Percentiles rank a stretch among this genome's conserved stretches.
phyloP scores from a whole-genome alignment of 2,113 vertebrate genomes.

The Prolemur simus region DNA sequence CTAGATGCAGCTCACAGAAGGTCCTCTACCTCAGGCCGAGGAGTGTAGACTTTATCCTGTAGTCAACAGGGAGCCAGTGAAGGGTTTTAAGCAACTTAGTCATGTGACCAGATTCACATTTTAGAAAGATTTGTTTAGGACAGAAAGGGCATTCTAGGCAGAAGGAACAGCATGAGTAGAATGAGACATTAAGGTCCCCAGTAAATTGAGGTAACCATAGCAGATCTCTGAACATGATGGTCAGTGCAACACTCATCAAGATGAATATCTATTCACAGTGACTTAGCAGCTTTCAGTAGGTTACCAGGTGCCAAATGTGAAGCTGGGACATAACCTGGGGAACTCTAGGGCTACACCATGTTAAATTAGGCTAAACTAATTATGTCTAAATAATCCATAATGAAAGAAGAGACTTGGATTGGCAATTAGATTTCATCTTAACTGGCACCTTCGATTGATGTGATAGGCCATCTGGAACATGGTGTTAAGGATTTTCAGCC shows the following conservation, averaged over 20 bases:
- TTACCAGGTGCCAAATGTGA: background rate
- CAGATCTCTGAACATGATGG: background rate
- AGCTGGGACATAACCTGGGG: background rate
- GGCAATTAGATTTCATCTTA: background rate
- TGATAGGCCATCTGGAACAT: background rate
- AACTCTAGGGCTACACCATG: background rate
- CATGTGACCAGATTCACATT: background rate
- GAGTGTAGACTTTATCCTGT: background rate
- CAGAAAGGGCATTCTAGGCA: background rate
- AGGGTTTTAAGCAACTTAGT: background rate
- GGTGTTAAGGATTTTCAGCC: background rate
- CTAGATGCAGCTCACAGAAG: background rate
- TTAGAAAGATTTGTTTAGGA: background rate
- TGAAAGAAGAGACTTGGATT: background rate
- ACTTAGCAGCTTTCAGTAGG: background rate
- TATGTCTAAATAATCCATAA: background rate
- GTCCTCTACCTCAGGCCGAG: background rate
- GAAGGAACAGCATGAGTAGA: background rate
- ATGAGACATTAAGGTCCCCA: background rate
- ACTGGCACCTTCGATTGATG: background rate
- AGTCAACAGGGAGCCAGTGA: background rate
- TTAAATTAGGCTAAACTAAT: conserved; percentile 1
- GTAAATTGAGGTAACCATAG: background rate
- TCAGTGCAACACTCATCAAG: background rate
- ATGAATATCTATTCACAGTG: background rate